Evolutionary conservation across 2,113 vertebrate genomes (phyloP).

Genomic region (Chrysochloris asiatica): DNA sequence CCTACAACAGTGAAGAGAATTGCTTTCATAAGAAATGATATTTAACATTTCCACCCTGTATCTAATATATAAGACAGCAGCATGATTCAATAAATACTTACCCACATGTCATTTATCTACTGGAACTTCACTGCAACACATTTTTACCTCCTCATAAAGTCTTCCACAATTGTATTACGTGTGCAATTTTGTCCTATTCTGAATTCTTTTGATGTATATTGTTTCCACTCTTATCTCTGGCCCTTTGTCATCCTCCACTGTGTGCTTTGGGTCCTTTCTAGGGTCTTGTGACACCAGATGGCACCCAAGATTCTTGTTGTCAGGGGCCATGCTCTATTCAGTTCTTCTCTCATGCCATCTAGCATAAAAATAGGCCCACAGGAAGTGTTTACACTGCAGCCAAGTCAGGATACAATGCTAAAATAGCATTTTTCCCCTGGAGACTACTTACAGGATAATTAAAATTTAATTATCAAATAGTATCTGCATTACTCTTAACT

Average conservation of each 20-base stretch:
- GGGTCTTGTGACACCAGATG: background rate
- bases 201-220: background rate
- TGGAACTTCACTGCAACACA: background rate
- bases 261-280: background rate
- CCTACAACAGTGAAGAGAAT: background rate
- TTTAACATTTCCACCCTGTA: background rate
- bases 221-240: background rate
- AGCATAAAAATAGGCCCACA: conserved; percentile 12
- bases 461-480: conserved; percentile 75
- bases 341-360: background rate
- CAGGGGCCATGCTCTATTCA: background rate
- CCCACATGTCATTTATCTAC: background rate
- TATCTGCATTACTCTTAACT: conserved; percentile 59
- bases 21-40: background rate
- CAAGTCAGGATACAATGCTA: conserved; percentile 19
- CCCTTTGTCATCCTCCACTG: background rate
- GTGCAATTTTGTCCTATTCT: background rate
- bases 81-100: conserved; percentile 48
- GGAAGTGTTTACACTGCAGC: conserved; percentile 11
- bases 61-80: conserved; percentile 42
- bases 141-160: background rate
- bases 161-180: conserved; percentile 3
- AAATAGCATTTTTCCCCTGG: conserved; percentile 48
- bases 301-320: background rate
- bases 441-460: conserved; percentile 65